Conservation (phyloP, 2,797 vertebrate species). For the Trachurus trachurus region DNA sequence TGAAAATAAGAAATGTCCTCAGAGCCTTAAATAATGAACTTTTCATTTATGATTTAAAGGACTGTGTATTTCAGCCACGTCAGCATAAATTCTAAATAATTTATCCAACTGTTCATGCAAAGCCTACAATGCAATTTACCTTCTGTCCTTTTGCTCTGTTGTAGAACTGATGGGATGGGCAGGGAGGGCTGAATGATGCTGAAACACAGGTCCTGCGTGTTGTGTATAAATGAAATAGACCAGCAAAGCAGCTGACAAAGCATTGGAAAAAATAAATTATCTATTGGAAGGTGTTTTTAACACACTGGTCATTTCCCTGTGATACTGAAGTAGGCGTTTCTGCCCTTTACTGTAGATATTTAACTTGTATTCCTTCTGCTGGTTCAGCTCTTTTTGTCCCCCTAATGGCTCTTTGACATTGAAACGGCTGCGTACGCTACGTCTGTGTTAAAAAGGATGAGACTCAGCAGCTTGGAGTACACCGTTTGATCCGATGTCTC, state of each 20-base stretch:
- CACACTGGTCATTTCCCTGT: not conserved
- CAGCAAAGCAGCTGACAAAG: not conserved
- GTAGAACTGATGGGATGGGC: conserved; percentile 7
- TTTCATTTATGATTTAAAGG: not conserved
- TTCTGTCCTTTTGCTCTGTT: not conserved
- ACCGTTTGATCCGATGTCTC: not conserved
- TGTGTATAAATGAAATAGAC: not conserved
- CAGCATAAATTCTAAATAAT: conserved; percentile 1
- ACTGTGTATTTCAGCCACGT: not conserved
- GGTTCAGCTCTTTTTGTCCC: conserved; percentile 2
- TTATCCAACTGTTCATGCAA: not conserved
- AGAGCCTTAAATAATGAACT: not conserved
- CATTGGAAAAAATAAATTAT: not conserved
- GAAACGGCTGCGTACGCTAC: not conserved
- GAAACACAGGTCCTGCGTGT: not conserved
- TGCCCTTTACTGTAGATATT: not conserved
- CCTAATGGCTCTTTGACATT: conserved; percentile 3
- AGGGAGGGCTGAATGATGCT: not conserved
- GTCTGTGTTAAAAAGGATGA: not conserved
- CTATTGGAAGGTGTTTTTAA: not conserved
- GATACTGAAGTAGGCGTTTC: conserved; percentile 8
- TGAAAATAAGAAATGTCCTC: not conserved
- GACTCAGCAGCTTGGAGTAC: not conserved
- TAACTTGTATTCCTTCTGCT: not conserved
- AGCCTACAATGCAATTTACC: conserved; percentile 16